Conservation (phyloP, 2,888 invertebrate species). For the Apantesis nais region DNA sequence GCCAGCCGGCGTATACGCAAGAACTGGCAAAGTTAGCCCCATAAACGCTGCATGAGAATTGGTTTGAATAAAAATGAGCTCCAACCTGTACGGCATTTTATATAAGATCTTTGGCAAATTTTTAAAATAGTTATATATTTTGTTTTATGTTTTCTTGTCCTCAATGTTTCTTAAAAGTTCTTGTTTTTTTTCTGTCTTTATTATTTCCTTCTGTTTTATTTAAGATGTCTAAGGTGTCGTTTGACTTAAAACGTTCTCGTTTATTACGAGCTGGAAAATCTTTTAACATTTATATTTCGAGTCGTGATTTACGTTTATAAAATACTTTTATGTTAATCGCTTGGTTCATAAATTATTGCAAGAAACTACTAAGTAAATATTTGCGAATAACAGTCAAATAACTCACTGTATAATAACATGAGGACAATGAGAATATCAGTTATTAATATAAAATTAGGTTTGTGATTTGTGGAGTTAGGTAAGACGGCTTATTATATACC, state of each 20-base stretch:
- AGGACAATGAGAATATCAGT: background rate
- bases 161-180: background rate
- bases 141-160: background rate
- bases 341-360: background rate
- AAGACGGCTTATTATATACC: too few relatives aligned
- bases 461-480: background rate
- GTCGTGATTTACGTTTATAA: background rate
- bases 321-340: background rate
- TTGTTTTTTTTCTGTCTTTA: too few relatives aligned
- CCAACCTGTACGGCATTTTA: conserved; percentile 31
- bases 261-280: background rate
- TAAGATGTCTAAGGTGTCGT: background rate
- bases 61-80: conserved; percentile 61
- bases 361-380: background rate
- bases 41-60: conserved; percentile 62
- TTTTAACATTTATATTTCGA: background rate
- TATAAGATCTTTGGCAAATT: conserved; percentile 40
- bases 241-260: background rate
- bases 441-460: background rate
- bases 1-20: conserved; percentile 37
- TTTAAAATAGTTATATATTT: conserved; percentile 39
- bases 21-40: conserved; percentile 51
- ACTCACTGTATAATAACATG: background rate
- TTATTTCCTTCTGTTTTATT: background rate
- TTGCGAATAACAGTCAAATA: background rate